Base-by-base conservation (phyloP, 92 coral and sea anemone species). In the Porites lobata region DNA sequence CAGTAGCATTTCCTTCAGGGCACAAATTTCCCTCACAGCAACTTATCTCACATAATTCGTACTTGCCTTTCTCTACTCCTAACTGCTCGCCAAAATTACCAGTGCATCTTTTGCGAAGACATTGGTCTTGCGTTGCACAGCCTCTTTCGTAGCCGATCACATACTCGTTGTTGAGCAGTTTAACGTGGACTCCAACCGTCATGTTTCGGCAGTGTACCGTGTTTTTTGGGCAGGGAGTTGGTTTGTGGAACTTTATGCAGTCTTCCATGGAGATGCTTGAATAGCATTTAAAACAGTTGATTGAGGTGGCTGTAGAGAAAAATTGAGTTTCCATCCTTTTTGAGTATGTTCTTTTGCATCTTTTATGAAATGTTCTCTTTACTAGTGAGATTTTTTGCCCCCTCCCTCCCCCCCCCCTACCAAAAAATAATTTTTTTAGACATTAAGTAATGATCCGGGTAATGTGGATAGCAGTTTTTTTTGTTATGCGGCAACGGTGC, bases 231-330 rank as follows among this genome's bases (percentile, higher is more conserved):
- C 95, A 92, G 69, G 50, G 54, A 1, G 77, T 51, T 12, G 67
- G 12, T 17, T 59, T 75, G 72, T 61, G 61, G n/a, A 71, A 67
- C 0, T 14, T 72, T 18, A 29, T 81, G 51, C 98, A 94, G 7
- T 90, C 94, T 32, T 83, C 82, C 91, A 79, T 86, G 11, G 98
- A 94, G 24, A 63, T 65, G 74, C 83, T 72, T 21, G 98, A 90
- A 74, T 50, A 70, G 22, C 98, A 94, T 78, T 84, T 81, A 11
- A 69, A 87, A 88, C 98, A 94, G n/a, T 86, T 82, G 14, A 90
- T 78, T 21, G 94, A 59, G 38, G 66, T 15, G 18, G 85, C 93
- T 89, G 87, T 17, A 72, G 65, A 75, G 47, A 26, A 47, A 73
- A 22, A 21, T 9, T 6, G 21, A 14, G 61, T 38, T 38, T 38